A percentile compares a stretch with the other conserved stretches of the same genome.
Evolutionary conservation across 2,797 vertebrate genomes (phyloP).

Genomic region (Karalla daura): DNA sequence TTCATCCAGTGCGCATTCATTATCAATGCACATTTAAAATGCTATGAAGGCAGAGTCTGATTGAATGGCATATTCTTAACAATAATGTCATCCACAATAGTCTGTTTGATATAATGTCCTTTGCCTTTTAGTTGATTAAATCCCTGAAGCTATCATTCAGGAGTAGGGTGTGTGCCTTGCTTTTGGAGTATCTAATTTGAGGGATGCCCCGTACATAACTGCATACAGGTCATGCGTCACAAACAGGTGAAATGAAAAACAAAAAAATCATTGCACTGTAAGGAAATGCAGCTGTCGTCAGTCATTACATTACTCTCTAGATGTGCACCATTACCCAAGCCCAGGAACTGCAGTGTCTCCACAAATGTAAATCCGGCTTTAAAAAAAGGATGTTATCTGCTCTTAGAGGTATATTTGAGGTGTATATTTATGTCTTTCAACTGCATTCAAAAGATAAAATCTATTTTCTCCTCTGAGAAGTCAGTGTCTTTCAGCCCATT

Average conservation of each 20-base stretch:
- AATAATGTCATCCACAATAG: not conserved
- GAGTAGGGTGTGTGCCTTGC: not conserved
- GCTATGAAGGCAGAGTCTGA: not conserved
- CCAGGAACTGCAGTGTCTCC: conserved; percentile 1
- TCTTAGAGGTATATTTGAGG: conserved; percentile 17
- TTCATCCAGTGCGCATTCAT: not conserved
- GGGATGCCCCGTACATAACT: not conserved
- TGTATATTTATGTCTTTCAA: conserved; percentile 11
- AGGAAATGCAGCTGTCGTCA: not conserved
- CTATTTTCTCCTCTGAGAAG: conserved; percentile 13
- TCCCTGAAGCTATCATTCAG: not conserved
- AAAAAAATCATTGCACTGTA: not conserved
- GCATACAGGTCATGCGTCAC: not conserved
- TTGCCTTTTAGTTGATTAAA: not conserved
- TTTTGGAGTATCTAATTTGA: not conserved
- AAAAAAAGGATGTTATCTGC: conserved; percentile 8
- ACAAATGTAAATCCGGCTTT: conserved; percentile 17
- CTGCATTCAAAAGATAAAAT: conserved; percentile 5
- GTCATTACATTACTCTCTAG: not conserved
- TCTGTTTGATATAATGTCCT: not conserved
- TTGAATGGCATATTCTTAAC: not conserved
- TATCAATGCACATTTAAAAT: not conserved
- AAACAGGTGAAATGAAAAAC: not conserved
- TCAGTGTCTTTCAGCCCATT: conserved; percentile 24
- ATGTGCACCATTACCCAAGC: not conserved